A percentile compares a stretch with the other conserved stretches of the same genome.
These are phyloP conservation scores for Micrasema longulum DNA, from an alignment of 1,140 invertebrate species.

Conservation along the genomic window DNA sequence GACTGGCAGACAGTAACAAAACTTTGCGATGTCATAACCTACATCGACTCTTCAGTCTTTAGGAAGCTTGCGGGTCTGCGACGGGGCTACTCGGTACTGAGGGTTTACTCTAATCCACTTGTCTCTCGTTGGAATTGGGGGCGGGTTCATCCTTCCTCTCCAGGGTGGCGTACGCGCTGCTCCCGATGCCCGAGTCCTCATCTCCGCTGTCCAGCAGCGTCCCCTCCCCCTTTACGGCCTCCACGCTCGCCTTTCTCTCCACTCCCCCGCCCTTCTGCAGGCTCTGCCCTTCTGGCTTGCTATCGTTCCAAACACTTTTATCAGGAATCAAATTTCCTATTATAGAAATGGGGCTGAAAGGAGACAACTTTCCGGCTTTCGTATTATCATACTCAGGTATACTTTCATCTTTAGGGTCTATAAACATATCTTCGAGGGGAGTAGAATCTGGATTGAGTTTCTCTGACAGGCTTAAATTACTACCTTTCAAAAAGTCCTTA, in stretches of 20 bases:
- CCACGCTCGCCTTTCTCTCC: constrained; percentile 50
- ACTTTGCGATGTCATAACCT: no score
- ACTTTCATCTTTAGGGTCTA: constrained; percentile 12
- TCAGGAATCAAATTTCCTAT: constrained; percentile 14
- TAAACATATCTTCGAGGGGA: neutral
- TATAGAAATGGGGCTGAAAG: constrained; percentile 17
- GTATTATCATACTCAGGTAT: neutral
- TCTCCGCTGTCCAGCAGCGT: constrained; percentile 71
- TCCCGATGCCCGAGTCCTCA: constrained; percentile 72
- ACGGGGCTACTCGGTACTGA: constrained; percentile 31
- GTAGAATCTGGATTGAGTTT: neutral
- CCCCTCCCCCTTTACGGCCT: constrained; percentile 68
- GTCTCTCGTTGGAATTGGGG: constrained; percentile 35
- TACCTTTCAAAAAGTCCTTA: neutral
- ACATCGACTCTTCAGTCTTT: no score
- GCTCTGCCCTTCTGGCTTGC: constrained; percentile 6
- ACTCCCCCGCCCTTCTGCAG: constrained; percentile 47
- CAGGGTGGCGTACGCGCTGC: constrained; percentile 68
- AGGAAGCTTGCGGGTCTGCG: no score
- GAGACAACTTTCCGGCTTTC: neutral
- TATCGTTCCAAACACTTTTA: constrained; percentile 2
- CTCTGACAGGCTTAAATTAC: neutral
- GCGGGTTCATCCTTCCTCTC: constrained; percentile 60
- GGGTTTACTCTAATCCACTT: constrained; percentile 39
- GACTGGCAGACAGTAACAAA: no score